Conservation (phyloP, 2,113 vertebrate genomes). For the Hymenochirus boettgeri region DNA sequence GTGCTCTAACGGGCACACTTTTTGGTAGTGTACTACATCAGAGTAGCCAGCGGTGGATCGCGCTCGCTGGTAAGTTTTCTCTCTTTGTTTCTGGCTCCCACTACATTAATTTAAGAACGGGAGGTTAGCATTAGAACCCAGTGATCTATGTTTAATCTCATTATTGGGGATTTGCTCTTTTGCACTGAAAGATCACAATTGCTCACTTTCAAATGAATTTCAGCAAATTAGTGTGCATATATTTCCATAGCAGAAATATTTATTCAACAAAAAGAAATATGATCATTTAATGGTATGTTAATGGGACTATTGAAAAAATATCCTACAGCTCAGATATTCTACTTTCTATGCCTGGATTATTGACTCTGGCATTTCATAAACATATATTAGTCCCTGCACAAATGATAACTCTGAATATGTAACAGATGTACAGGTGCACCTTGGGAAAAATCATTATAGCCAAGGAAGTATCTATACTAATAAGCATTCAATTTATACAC, state of each 20-base stretch:
- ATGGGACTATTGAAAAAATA: too few relatives aligned
- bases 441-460: slow-evolving; percentile 33
- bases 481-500: slow-evolving; percentile 21
- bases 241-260: slow-evolving; percentile 15
- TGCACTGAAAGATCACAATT: slow-evolving; percentile 2
- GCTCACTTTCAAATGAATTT: slow-evolving; percentile 5
- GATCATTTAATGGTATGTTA: too few relatives aligned
- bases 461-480: slow-evolving; percentile 31
- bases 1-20: too few relatives aligned
- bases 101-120: too few relatives aligned
- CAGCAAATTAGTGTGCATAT: slow-evolving; percentile 25
- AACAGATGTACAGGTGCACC: slow-evolving; percentile 29
- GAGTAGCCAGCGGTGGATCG: too few relatives aligned
- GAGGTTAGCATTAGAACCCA: too few relatives aligned
- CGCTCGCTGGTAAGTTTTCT: too few relatives aligned
- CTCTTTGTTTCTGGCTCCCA: too few relatives aligned
- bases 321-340: too few relatives aligned
- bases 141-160: not conserved
- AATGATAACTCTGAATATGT: slow-evolving; percentile 25
- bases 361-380: not conserved
- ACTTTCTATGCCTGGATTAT: not conserved
- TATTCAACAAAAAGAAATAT: not conserved
- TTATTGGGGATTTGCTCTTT: slow-evolving; percentile 5
- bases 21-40: too few relatives aligned
- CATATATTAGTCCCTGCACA: slow-evolving; percentile 4